Evolutionary conservation across 2,888 invertebrate species (phyloP).

Genomic region (Silvanus unidentatus): DNA sequence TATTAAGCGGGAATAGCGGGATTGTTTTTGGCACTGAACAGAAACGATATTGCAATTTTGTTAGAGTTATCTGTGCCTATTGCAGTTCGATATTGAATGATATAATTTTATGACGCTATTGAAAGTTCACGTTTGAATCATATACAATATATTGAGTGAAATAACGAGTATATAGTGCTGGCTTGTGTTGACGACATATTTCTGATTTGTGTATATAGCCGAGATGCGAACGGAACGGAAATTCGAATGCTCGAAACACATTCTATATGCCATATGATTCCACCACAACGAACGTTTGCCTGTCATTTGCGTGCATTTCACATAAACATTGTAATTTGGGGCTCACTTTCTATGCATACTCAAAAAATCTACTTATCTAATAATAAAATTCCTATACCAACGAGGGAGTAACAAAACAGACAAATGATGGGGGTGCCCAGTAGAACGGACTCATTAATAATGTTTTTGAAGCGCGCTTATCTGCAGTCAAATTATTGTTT

Average conservation of each 20-base stretch:
- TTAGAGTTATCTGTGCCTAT: too few species aligned
- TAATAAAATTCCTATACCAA: too few species aligned
- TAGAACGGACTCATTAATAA: too few species aligned
- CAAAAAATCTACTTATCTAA: too few species aligned
- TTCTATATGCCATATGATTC: conserved; percentile 5
- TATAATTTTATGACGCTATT: conserved; percentile 15
- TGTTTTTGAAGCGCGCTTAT: too few species aligned
- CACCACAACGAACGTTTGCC: conserved; percentile 7
- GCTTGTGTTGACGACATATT: conserved; percentile 27
- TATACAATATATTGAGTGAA: conserved; percentile 1
- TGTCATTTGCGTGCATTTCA: conserved; percentile 18
- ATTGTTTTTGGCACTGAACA: too few species aligned
- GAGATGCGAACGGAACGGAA: conserved; percentile 27
- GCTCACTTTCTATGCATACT: conserved; percentile 8
- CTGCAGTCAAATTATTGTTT: too few species aligned
- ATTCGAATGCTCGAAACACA: conserved; percentile 18
- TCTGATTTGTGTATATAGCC: conserved; percentile 33
- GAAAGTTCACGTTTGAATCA: conserved; percentile 1
- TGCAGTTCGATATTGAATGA: too few species aligned
- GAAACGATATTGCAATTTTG: too few species aligned
- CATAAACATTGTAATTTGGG: conserved; percentile 19
- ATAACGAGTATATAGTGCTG: conserved; percentile 2
- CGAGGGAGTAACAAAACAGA: too few species aligned
- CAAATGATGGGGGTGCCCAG: too few species aligned
- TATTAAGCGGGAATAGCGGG: too few species aligned